Percentiles rank a stretch among this genome's conserved stretches.
Evolutionary conservation across 2,113 vertebrate genomes (phyloP).

Genomic region (Gulo gulo): DNA sequence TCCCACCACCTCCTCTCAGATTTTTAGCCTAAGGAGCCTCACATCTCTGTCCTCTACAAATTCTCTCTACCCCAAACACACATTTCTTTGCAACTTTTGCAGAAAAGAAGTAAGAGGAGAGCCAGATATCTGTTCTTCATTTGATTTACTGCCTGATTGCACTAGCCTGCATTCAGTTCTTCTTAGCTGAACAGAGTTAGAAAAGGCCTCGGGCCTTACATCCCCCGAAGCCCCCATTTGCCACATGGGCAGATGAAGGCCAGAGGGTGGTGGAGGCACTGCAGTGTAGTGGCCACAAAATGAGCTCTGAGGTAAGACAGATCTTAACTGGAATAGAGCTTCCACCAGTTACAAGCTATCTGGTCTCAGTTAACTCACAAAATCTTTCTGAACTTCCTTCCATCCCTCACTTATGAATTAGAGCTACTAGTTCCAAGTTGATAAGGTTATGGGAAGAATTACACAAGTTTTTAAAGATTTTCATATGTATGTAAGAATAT

Average conservation of each 20-base stretch:
- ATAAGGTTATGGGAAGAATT: background rate
- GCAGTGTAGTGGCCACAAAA: fast-evolving
- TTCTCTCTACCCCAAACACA: background rate
- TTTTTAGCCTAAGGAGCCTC: background rate
- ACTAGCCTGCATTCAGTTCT: background rate
- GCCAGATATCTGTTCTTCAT: background rate
- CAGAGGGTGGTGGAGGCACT: too few species aligned
- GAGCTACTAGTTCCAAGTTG: background rate
- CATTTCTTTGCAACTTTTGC: background rate
- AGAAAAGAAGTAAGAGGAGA: background rate
- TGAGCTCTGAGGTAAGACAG: background rate
- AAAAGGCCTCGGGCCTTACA: background rate
- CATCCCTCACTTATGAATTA: background rate
- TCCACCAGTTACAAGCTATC: background rate
- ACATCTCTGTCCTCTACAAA: background rate
- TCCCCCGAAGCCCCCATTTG: background rate
- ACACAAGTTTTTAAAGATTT: background rate
- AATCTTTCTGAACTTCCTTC: background rate
- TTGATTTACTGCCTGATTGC: background rate
- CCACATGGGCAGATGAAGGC: background rate
- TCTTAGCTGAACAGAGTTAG: background rate
- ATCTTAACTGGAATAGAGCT: background rate
- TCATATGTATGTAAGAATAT: background rate
- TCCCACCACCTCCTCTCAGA: background rate
- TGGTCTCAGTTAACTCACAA: background rate